phyloP scores from a whole-genome alignment of 2,888 invertebrate genomes.

The Pseudanteris insignis region DNA sequence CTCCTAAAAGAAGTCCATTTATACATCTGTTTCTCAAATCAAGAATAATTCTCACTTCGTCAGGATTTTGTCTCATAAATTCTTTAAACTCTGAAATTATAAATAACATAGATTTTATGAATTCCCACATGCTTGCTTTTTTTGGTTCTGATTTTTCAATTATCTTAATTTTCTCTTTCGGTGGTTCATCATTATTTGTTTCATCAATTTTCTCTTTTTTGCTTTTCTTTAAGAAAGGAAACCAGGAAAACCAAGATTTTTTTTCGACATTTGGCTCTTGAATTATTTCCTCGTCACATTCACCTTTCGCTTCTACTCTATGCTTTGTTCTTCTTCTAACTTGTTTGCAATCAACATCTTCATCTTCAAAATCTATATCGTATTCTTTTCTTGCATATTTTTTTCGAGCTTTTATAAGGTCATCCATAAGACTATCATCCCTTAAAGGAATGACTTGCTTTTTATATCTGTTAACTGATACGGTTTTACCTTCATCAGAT shows the following conservation, averaged over 20 bases:
- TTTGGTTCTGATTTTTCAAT: slow-evolving; percentile 3
- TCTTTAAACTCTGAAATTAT: slow-evolving; percentile 67
- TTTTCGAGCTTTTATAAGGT: slow-evolving; percentile 50
- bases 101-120: slow-evolving; percentile 50
- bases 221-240: slow-evolving; percentile 50
- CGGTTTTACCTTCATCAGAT: slow-evolving; percentile 23
- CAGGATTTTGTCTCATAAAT: slow-evolving; percentile 68
- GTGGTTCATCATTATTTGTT: slow-evolving; percentile 56
- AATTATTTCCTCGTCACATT: slow-evolving; percentile 52
- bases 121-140: slow-evolving; percentile 51
- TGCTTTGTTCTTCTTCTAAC: slow-evolving; percentile 50
- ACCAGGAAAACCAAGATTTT: slow-evolving; percentile 56
- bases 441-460: slow-evolving; percentile 62
- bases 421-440: slow-evolving; percentile 43
- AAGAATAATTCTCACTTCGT: slow-evolving; percentile 70
- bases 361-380: slow-evolving; percentile 50
- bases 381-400: slow-evolving; percentile 56
- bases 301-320: slow-evolving; percentile 53
- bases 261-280: slow-evolving; percentile 51
- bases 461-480: slow-evolving; percentile 24
- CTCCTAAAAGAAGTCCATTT: slow-evolving; percentile 74
- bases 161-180: slow-evolving; percentile 32
- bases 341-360: slow-evolving; percentile 46
- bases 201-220: slow-evolving; percentile 53
- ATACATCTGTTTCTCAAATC: slow-evolving; percentile 74